Evolutionary conservation across 1,140 invertebrate genomes (phyloP).

Genomic region (Drosophila tristis): DNA sequence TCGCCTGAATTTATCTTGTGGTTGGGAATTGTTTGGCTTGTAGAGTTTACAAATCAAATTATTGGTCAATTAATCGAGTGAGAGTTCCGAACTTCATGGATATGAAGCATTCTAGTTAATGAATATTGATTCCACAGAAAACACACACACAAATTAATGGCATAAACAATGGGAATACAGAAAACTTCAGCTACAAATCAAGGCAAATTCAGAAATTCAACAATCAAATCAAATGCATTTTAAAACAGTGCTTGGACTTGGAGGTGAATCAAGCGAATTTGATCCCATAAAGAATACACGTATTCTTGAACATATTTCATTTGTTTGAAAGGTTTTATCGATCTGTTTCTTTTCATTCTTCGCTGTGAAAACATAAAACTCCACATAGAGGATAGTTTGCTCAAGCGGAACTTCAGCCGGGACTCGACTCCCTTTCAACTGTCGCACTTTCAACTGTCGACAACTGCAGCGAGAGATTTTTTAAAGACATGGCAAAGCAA

Average conservation of each 20-base stretch:
- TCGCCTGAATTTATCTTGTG: constrained; percentile 17
- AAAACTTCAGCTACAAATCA: constrained; percentile 25
- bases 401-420: no score
- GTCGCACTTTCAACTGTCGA: constrained; percentile 26
- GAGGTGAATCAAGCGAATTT: no score
- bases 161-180: constrained; percentile 26
- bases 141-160: constrained; percentile 11
- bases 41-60: constrained; percentile 66
- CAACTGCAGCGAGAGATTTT: constrained; percentile 11
- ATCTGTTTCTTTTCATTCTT: no score
- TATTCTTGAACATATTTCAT: no score
- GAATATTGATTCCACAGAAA: constrained; percentile 34
- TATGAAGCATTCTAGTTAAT: constrained; percentile 36
- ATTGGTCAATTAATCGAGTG: constrained; percentile 65
- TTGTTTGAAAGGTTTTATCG: no score
- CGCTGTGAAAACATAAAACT: no score
- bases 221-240: constrained; percentile 44
- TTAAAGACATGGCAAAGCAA: constrained; percentile 34
- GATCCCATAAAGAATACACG: no score
- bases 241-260: constrained; percentile 1
- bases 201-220: background rate
- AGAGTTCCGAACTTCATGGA: constrained; percentile 15
- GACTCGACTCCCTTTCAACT: background rate
- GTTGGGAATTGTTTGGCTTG: constrained; percentile 16
- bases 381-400: background rate